Evolutionary conservation across 1,140 invertebrate genomes (phyloP), one percentile per base, ranked within the genome.

Genomic region (Drosophila baimaii): DNA sequence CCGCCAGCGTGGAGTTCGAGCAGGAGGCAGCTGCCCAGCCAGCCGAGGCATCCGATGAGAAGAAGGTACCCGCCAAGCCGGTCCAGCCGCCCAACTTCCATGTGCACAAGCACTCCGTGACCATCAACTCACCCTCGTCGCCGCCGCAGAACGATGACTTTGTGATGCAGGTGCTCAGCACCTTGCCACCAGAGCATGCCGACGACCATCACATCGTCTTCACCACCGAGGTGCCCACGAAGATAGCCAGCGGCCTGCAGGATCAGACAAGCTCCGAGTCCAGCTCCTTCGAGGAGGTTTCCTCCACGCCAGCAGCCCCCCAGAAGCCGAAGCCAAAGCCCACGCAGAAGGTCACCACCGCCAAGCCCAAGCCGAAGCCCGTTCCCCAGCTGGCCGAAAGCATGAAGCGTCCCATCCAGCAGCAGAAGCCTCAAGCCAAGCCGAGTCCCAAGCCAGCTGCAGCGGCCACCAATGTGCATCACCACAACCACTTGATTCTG

Each of bases 211-310:
- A 41, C 12, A 59, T 90, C 7, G 65, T 73, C 1, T 88, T 91
- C 12, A 91, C 90, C 44, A 91, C 90, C 13, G 90, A 91, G 17
- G 64, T 91, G 54, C 90, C 90, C 57, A 91, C 58, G 7, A 91
- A 90, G 43, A 90, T 91, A 9, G 51, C 74, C 8, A 86, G 71
- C 39, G 64, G 73, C 4, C 69, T 69, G 2, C 51, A 75, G 47
- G 77, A 91, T 19, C 74, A 69, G 17, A 81, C 70, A 10, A 91
- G 90, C 58, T 91, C 88, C 15, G 90, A 91, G 56, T 90, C 90
- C 10, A 90, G 55, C 47, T 91, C 90, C 9, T 90, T 91, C 47
- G 90, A 91, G 44, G 77, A 90, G 43, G 43, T 71, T 0, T 64
- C 84, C 0, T 65, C 81, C 7, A 80, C 82, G 21, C 43, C 78